Conservation (phyloP, 2,113 vertebrate species). For the Haemorhous mexicanus region DNA sequence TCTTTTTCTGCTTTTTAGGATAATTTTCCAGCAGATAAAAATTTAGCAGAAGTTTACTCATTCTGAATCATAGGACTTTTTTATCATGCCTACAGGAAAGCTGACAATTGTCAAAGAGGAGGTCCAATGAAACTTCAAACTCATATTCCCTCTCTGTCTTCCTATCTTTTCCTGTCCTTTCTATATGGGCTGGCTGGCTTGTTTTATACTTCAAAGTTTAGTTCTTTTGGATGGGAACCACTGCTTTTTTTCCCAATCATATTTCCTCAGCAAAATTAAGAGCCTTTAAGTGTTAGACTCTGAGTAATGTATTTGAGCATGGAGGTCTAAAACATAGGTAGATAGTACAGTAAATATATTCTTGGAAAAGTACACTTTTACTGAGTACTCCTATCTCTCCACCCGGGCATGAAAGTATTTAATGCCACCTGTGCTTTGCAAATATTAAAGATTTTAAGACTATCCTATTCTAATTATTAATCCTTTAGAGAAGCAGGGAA, state of each 20-base stretch:
- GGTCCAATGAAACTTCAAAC: not conserved
- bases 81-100: not conserved
- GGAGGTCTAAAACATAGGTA: not conserved
- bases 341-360: not conserved
- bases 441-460: not conserved
- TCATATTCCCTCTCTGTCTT: not conserved
- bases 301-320: not conserved
- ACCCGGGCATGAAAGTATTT: not conserved
- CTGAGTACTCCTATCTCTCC: not conserved
- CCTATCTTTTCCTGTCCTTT: not conserved
- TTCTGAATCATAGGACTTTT: not conserved
- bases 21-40: not conserved
- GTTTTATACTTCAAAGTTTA: not conserved
- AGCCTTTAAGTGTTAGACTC: not conserved
- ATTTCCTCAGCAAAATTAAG: not conserved
- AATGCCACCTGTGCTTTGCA: not conserved
- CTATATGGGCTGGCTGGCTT: not conserved
- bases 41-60: not conserved
- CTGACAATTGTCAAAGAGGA: not conserved
- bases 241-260: not conserved
- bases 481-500: not conserved
- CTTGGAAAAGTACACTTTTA: not conserved
- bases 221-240: not conserved
- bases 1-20: not conserved
- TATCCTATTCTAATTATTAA: not conserved